Percentiles rank a stretch among this genome's conserved stretches.
phyloP scores from a whole-genome alignment of 1,140 invertebrate genomes.

The Caerostris extrusa region DNA sequence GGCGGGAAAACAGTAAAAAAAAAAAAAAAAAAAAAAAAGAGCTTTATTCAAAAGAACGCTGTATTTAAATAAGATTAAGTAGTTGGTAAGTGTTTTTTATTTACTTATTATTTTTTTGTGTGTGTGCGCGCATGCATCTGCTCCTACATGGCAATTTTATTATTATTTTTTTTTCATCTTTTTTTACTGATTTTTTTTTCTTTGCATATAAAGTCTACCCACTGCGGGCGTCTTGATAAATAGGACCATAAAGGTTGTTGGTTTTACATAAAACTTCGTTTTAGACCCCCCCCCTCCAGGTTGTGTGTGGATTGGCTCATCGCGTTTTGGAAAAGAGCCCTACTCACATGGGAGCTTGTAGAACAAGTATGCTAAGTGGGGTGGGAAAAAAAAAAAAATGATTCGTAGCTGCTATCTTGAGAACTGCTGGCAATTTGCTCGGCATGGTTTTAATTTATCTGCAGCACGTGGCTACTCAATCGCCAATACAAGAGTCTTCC shows the following conservation, averaged over 20 bases:
- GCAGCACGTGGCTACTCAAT: no score
- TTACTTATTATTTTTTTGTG: slow-evolving; percentile 31
- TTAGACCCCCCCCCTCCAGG: neutral
- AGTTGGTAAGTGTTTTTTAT: slow-evolving; percentile 62
- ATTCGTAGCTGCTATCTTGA: neutral
- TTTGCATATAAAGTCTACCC: neutral
- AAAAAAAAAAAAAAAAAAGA: neutral
- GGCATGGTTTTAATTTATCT: no score
- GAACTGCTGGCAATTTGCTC: neutral
- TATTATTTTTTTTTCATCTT: neutral
- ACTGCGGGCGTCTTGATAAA: slow-evolving; percentile 26
- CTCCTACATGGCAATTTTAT: neutral
- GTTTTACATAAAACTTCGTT: slow-evolving; percentile 49
- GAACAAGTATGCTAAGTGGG: neutral
- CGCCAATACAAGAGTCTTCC: no score
- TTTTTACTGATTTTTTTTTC: neutral
- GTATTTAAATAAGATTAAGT: slow-evolving; percentile 72
- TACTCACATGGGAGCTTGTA: neutral
- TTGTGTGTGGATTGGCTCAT: neutral
- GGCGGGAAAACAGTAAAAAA: neutral
- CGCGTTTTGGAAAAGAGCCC: neutral
- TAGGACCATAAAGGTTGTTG: slow-evolving; percentile 34
- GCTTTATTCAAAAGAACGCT: slow-evolving; percentile 18
- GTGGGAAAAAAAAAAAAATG: neutral
- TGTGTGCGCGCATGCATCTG: neutral